Conservation (phyloP, 2,797 vertebrate genomes). For the Phaenicophaeus curvirostris region DNA sequence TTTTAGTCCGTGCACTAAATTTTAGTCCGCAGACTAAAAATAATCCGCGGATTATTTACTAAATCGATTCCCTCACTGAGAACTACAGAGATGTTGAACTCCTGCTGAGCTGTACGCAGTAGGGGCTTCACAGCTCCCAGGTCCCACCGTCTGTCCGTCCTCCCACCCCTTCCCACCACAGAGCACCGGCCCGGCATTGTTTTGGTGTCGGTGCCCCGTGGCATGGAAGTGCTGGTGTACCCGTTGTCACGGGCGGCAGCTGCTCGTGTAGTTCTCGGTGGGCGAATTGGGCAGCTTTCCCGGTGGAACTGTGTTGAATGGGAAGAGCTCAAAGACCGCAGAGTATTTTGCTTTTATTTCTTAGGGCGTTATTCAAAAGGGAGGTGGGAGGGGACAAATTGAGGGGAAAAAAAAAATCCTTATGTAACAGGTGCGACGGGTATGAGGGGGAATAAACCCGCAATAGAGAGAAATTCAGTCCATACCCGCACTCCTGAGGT, state of each 20-base stretch:
- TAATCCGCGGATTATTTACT: slow-evolving; percentile 85
- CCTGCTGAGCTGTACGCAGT: background rate
- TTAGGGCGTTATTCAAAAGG: slow-evolving; percentile 65
- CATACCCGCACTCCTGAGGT: slow-evolving; percentile 79
- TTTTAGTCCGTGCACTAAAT: slow-evolving; percentile 82
- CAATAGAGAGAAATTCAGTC: slow-evolving; percentile 68
- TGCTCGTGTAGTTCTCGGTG: slow-evolving; percentile 79
- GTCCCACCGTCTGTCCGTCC: slow-evolving; percentile 17
- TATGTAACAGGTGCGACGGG: slow-evolving; percentile 67
- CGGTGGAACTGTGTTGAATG: slow-evolving; percentile 68
- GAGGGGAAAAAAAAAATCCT: slow-evolving; percentile 13
- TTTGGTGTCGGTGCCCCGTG: slow-evolving; percentile 41
- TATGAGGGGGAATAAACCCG: slow-evolving; percentile 74
- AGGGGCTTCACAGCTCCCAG: slow-evolving; percentile 64
- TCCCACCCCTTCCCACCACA: slow-evolving; percentile 64
- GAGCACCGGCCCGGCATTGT: slow-evolving; percentile 30
- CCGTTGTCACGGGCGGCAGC: slow-evolving; percentile 27
- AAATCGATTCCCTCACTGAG: slow-evolving; percentile 80
- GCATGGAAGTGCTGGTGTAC: slow-evolving; percentile 68
- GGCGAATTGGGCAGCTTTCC: slow-evolving; percentile 78
- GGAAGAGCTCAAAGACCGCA: slow-evolving; percentile 61
- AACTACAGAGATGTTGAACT: slow-evolving; percentile 74
- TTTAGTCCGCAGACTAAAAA: slow-evolving; percentile 86
- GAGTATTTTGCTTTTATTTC: slow-evolving; percentile 53
- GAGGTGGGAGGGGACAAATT: slow-evolving; percentile 48